Percentiles rank a stretch among this genome's conserved stretches.
phyloP scores from a whole-genome alignment of 2,113 vertebrate species.

The Glareola pratincola region DNA sequence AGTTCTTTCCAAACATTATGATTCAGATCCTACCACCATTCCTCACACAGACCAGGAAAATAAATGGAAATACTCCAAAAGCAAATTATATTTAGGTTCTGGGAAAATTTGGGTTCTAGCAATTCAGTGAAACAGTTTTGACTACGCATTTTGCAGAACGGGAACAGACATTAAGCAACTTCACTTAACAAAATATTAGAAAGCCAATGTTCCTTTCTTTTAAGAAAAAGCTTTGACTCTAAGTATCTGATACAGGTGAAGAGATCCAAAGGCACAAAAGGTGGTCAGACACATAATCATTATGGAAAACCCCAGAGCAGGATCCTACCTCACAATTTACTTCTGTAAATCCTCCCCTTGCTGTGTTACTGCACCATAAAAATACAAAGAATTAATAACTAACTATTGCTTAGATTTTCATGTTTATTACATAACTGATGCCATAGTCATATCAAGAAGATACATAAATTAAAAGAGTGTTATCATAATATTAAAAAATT shows the following conservation, averaged over 20 bases:
- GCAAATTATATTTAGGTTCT: neutral
- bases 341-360: neutral
- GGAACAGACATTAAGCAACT: neutral
- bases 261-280: neutral
- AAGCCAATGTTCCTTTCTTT: neutral
- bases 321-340: neutral
- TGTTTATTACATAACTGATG: neutral
- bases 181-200: neutral
- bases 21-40: neutral
- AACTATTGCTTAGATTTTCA: neutral
- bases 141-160: neutral
- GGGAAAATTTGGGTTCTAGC: neutral
- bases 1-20: constrained; percentile 10
- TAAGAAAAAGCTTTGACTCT: neutral
- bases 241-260: neutral
- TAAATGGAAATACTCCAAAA: neutral
- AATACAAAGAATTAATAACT: neutral
- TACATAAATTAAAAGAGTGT: neutral
- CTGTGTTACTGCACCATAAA: neutral
- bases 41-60: neutral
- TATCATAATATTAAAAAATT: neutral
- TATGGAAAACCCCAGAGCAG: neutral
- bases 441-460: neutral
- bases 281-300: neutral
- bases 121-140: neutral